Evolutionary conservation across 2,888 invertebrate species (phyloP).

Genomic region (Dusona sp.): DNA sequence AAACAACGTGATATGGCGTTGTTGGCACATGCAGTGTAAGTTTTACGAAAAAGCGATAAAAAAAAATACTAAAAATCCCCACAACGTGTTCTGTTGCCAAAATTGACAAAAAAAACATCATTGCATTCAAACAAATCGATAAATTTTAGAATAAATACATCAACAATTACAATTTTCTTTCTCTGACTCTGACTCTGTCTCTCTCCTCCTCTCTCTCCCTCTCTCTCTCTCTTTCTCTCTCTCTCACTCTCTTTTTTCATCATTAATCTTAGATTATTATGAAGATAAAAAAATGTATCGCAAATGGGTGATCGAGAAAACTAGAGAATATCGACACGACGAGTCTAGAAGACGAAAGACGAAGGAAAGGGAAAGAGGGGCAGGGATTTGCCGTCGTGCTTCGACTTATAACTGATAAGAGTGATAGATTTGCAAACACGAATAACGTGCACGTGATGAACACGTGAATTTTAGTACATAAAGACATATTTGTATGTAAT

Average conservation of each 20-base stretch:
- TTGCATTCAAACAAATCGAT: neutral
- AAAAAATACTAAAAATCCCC: slow-evolving; percentile 2
- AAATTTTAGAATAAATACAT: neutral
- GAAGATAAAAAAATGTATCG: neutral
- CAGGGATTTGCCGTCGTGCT: slow-evolving; percentile 41
- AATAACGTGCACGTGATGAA: slow-evolving; percentile 66
- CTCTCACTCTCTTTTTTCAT: too few species aligned
- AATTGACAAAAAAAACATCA: neutral
- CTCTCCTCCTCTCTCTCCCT: too few species aligned
- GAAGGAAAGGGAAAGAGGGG: slow-evolving; percentile 34
- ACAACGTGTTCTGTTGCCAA: neutral
- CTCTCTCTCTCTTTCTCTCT: too few species aligned
- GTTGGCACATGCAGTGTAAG: slow-evolving; percentile 99
- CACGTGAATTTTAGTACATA: slow-evolving; percentile 56
- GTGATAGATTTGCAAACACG: slow-evolving; percentile 67
- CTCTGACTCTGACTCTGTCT: too few species aligned
- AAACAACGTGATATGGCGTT: slow-evolving; percentile 99
- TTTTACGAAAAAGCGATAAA: slow-evolving; percentile 71
- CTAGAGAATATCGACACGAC: slow-evolving; percentile 18
- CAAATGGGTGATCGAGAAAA: neutral
- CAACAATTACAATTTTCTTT: neutral
- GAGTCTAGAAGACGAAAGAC: slow-evolving; percentile 27
- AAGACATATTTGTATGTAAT: neutral
- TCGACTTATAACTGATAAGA: slow-evolving; percentile 51
- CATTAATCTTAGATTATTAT: neutral